Evolutionary conservation across 1,140 invertebrate genomes (phyloP).

Genomic region (Ectropis grisescens): DNA sequence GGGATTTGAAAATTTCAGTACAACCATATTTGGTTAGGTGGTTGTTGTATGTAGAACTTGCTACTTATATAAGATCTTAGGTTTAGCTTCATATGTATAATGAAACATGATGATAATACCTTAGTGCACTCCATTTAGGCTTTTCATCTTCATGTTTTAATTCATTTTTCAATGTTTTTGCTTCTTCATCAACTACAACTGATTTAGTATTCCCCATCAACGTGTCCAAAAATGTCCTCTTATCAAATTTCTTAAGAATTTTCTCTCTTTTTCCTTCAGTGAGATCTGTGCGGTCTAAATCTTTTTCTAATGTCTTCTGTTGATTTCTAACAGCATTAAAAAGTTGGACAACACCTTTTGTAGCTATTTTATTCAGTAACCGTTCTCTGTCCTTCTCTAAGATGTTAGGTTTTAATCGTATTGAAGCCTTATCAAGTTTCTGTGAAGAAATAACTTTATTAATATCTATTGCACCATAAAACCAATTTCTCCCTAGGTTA

Average conservation of each 20-base stretch:
- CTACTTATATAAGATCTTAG: too few species aligned
- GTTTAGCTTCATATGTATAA: conserved; percentile 80
- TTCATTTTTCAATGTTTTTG: conserved; percentile 61
- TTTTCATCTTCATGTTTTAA: conserved; percentile 53
- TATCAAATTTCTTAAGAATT: conserved; percentile 85
- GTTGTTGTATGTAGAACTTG: too few species aligned
- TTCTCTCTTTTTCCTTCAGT: conserved; percentile 86
- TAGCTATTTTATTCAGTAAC: conserved; percentile 85
- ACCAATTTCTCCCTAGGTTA: too few species aligned
- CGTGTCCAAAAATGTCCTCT: conserved; percentile 85
- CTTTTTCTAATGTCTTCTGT: conserved; percentile 82
- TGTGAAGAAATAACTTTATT: conserved; percentile 37
- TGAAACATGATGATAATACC: conserved; percentile 26
- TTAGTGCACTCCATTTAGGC: conserved; percentile 71
- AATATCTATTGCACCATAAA: conserved; percentile 1
- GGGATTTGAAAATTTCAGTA: too few species aligned
- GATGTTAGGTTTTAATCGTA: conserved; percentile 81
- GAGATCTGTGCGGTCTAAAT: conserved; percentile 80
- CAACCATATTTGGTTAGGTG: too few species aligned
- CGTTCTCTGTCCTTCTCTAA: conserved; percentile 81
- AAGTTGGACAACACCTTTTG: conserved; percentile 91
- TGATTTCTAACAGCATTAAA: conserved; percentile 92
- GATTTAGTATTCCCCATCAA: conserved; percentile 82
- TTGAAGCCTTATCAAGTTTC: conserved; percentile 75
- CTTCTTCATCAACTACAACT: conserved; percentile 68